phyloP scores from a whole-genome alignment of 2,888 invertebrate species.

The Lasioglossum villosulum region DNA sequence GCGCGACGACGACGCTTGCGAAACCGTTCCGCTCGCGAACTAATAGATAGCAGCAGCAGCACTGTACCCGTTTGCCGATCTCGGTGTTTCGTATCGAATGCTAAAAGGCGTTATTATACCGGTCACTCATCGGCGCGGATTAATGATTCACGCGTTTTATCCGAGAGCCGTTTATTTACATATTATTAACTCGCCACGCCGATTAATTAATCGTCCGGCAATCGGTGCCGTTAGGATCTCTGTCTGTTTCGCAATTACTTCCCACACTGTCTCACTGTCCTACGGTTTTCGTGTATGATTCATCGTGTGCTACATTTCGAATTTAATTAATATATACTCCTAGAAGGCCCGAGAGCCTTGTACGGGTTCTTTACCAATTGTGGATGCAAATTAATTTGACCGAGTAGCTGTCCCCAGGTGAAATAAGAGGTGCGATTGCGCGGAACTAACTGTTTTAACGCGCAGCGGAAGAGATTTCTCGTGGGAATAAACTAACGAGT shows the following conservation, averaged over 20 bases:
- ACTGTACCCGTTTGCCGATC: slow-evolving; percentile 41
- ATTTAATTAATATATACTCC: not conserved
- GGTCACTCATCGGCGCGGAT: slow-evolving; percentile 31
- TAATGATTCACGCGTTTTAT: slow-evolving; percentile 54
- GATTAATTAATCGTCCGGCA: slow-evolving; percentile 57
- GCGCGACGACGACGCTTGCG: slow-evolving; percentile 10
- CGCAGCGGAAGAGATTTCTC: not conserved
- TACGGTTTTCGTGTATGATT: not conserved
- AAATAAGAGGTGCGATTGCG: not conserved
- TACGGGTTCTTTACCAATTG: not conserved
- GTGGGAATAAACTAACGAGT: not conserved
- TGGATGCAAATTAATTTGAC: not conserved
- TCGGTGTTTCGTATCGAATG: slow-evolving; percentile 33
- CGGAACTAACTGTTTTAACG: not conserved
- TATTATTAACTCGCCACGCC: slow-evolving; percentile 53
- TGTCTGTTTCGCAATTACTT: slow-evolving; percentile 39
- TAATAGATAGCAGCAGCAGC: not conserved
- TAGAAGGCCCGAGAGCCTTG: not conserved
- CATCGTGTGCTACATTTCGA: slow-evolving; percentile 7
- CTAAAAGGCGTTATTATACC: slow-evolving; percentile 22
- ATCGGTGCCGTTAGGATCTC: slow-evolving; percentile 38
- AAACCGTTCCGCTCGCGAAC: slow-evolving; percentile 17
- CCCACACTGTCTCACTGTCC: slow-evolving; percentile 8
- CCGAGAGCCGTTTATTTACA: slow-evolving; percentile 53
- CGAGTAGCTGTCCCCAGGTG: not conserved